phyloP scores from a whole-genome alignment of 2,888 invertebrate species.

The Amiota minor region DNA sequence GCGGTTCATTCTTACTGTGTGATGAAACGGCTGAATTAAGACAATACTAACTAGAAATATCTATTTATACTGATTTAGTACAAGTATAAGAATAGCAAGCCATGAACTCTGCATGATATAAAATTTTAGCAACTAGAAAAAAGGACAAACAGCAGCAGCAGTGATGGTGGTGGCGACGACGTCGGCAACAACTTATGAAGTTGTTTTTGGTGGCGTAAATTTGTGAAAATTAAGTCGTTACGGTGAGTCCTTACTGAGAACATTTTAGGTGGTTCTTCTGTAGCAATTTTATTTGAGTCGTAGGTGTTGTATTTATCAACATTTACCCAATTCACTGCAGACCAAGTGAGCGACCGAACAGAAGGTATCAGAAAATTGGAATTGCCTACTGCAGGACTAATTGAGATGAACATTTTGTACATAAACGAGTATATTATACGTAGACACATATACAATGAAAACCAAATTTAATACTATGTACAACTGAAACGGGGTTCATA shows the following conservation, averaged over 20 bases:
- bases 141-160: slow-evolving; percentile 28
- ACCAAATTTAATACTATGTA: too few species aligned
- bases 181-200: background rate
- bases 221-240: slow-evolving; percentile 64
- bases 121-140: slow-evolving; percentile 44
- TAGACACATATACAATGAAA: too few species aligned
- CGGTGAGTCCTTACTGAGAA: slow-evolving; percentile 54
- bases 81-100: background rate
- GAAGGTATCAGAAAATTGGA: slow-evolving; percentile 56
- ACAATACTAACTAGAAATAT: background rate
- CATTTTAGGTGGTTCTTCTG: slow-evolving; percentile 65
- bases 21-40: slow-evolving; percentile 13
- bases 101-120: slow-evolving; percentile 54
- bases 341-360: background rate
- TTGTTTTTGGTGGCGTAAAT: slow-evolving; percentile 47
- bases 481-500: too few species aligned
- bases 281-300: slow-evolving; percentile 66
- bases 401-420: slow-evolving; percentile 37
- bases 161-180: background rate
- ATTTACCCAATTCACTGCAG: slow-evolving; percentile 49
- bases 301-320: slow-evolving; percentile 69
- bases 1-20: slow-evolving; percentile 28
- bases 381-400: slow-evolving; percentile 64
- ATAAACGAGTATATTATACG: too few species aligned
- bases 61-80: too few species aligned